phyloP scores from a whole-genome alignment of 1,140 invertebrate species.

The Conus betulinus region DNA sequence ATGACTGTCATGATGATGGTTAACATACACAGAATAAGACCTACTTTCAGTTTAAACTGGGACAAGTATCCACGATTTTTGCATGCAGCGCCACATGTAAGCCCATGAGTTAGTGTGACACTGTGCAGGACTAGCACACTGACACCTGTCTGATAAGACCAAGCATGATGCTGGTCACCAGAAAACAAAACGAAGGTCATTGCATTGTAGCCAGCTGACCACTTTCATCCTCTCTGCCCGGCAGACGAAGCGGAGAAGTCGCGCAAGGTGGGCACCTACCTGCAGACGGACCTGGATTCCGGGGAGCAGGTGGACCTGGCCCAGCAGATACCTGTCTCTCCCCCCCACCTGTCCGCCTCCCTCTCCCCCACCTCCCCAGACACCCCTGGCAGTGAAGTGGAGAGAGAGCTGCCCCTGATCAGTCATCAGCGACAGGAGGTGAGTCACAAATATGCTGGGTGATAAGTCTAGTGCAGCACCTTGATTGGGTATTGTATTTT shows the following conservation, averaged over 20 bases:
- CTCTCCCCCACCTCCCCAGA: not conserved
- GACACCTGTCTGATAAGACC: no score
- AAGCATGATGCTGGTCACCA: no score
- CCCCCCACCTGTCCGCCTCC: conserved; percentile 41
- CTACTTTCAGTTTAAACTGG: no score
- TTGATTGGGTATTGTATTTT: not conserved
- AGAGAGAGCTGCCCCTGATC: conserved; percentile 38
- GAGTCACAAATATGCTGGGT: not conserved
- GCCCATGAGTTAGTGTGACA: no score
- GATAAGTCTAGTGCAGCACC: no score
- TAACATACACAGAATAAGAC: no score
- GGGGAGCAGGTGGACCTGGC: conserved; percentile 78
- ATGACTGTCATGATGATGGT: no score
- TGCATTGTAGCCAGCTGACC: not conserved
- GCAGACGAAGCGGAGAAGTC: conserved; percentile 26
- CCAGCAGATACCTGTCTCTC: not conserved
- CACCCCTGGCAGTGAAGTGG: not conserved
- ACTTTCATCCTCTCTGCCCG: not conserved
- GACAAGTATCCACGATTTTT: no score
- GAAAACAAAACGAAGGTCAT: no score
- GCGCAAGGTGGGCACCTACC: conserved; percentile 79
- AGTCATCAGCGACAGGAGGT: conserved; percentile 50
- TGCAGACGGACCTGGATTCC: conserved; percentile 93
- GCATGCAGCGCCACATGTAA: no score
- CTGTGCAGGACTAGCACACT: no score